phyloP scores from a whole-genome alignment of 2,888 invertebrate genomes.

The Bruchidius siliquastri region DNA sequence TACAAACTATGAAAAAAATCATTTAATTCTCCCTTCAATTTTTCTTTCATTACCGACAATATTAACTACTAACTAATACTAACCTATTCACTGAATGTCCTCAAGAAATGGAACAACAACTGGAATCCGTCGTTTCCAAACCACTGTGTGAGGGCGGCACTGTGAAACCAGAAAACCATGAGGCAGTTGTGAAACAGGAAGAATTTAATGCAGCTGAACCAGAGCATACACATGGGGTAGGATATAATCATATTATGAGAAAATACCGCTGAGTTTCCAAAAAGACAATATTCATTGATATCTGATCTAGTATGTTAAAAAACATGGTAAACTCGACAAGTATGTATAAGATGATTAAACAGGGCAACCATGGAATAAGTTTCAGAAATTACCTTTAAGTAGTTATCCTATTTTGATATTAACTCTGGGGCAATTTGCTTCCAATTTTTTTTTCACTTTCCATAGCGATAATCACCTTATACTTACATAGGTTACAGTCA shows the following conservation, averaged over 20 bases:
- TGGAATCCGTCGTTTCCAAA: constrained; percentile 32
- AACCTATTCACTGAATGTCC: not conserved
- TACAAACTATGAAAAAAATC: too few species aligned
- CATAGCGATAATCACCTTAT: too few species aligned
- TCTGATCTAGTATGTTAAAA: not conserved
- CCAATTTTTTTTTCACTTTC: too few species aligned
- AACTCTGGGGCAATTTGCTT: too few species aligned
- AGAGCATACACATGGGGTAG: not conserved
- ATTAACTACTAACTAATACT: not conserved
- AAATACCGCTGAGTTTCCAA: not conserved
- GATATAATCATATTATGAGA: not conserved
- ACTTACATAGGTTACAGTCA: too few species aligned
- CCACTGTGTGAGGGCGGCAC: constrained; percentile 18
- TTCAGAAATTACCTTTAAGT: too few species aligned
- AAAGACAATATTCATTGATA: not conserved
- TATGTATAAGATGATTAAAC: too few species aligned
- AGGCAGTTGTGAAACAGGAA: not conserved
- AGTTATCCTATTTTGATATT: too few species aligned
- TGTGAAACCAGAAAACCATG: not conserved
- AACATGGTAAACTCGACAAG: too few species aligned
- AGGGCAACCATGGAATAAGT: too few species aligned
- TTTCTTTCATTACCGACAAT: not conserved
- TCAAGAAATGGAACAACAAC: constrained; percentile 26
- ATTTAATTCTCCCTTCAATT: not conserved
- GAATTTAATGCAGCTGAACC: not conserved